Conservation (phyloP, 2,888 invertebrate genomes). For the Zaprionus lineosus region DNA sequence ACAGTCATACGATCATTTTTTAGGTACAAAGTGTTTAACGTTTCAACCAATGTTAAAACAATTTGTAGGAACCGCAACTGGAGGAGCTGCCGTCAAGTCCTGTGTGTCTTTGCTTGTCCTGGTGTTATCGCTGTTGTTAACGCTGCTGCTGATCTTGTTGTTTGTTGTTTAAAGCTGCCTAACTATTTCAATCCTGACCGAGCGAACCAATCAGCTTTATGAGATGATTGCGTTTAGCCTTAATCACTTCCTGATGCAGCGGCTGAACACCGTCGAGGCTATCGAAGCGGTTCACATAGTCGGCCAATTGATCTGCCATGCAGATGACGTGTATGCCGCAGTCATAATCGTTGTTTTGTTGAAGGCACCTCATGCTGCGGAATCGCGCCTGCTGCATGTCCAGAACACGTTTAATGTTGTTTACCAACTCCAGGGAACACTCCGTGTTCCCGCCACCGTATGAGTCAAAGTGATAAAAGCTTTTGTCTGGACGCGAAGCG, state of each 20-base stretch:
- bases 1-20: too few relatives aligned
- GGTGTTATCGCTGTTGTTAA: background rate
- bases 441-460: constrained; percentile 86
- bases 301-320: constrained; percentile 86
- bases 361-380: constrained; percentile 85
- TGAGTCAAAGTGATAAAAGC: constrained; percentile 92
- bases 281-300: constrained; percentile 78
- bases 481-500: constrained; percentile 88
- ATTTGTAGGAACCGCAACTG: too few relatives aligned
- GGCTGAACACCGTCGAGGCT: constrained; percentile 72
- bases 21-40: too few relatives aligned
- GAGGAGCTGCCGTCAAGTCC: constrained; percentile 26
- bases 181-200: constrained; percentile 66
- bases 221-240: constrained; percentile 86
- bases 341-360: constrained; percentile 93
- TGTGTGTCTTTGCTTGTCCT: background rate
- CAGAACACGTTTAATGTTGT: constrained; percentile 83
- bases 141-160: background rate
- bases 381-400: constrained; percentile 81
- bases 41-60: too few relatives aligned
- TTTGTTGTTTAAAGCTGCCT: background rate
- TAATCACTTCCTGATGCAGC: constrained; percentile 84
- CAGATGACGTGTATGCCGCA: constrained; percentile 95
- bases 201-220: constrained; percentile 85
- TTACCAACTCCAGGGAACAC: constrained; percentile 86